Evolutionary conservation across 2,113 vertebrate genomes (phyloP).

Genomic region (Micronycteris hirsuta): DNA sequence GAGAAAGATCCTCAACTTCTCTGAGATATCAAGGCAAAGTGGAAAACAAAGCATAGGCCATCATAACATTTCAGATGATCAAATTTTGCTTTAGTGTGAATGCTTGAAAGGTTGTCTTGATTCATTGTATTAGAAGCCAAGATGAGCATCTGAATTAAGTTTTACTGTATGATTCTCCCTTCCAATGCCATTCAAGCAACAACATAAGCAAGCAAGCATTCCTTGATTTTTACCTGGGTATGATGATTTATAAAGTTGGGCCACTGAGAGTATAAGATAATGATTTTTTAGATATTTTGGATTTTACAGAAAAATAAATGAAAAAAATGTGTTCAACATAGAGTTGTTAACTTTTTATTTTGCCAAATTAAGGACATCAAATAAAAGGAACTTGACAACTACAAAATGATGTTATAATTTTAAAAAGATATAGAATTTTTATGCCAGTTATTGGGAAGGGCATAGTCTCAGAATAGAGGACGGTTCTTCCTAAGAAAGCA

Average conservation of each 20-base stretch:
- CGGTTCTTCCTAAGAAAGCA: background rate
- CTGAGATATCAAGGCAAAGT: background rate
- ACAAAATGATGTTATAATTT: background rate
- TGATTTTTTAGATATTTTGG: background rate
- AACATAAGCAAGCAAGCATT: background rate
- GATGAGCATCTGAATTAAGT: background rate
- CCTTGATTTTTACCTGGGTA: background rate
- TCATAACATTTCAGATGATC: background rate
- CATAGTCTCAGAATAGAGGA: background rate
- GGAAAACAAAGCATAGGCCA: background rate
- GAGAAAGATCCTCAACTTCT: background rate
- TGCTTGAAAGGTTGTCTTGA: background rate
- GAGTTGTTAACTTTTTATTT: background rate
- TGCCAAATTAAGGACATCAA: background rate
- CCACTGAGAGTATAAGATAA: background rate
- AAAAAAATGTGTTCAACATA: background rate
- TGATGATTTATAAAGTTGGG: background rate
- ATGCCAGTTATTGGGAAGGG: background rate
- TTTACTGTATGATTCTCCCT: fast-evolving
- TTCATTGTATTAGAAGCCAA: background rate
- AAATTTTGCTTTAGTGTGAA: too few species aligned
- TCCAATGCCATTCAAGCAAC: background rate
- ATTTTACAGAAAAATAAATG: background rate
- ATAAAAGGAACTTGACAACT: background rate
- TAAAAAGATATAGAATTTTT: background rate